Evolutionary conservation across 2,113 vertebrate genomes (phyloP).

Genomic region (Notiomystis cincta): DNA sequence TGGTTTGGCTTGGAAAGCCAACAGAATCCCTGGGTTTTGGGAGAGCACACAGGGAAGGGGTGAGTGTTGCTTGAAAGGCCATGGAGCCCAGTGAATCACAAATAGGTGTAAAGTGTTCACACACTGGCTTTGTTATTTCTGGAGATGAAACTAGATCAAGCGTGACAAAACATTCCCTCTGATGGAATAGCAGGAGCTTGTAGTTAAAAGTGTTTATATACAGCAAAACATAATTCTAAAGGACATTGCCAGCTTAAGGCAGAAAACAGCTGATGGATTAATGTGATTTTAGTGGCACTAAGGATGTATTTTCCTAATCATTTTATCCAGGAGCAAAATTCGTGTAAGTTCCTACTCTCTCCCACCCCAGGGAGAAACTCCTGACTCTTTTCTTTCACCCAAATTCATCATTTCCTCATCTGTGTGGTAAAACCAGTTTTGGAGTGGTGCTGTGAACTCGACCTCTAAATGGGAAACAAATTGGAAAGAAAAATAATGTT

Average conservation of each 20-base stretch:
- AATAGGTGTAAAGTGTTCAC: background rate
- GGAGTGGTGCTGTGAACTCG: background rate
- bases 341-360: background rate
- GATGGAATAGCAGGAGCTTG: background rate
- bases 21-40: background rate
- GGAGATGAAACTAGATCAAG: background rate
- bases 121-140: background rate
- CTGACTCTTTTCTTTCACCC: background rate
- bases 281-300: constrained; percentile 10
- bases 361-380: background rate
- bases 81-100: background rate
- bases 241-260: constrained; percentile 6
- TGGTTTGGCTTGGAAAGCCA: background rate
- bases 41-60: background rate
- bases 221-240: constrained; percentile 12
- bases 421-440: background rate
- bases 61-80: background rate
- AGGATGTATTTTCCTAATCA: constrained; percentile 8
- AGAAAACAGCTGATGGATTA: constrained; percentile 20
- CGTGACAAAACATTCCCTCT: background rate
- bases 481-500: background rate
- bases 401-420: background rate
- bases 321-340: background rate
- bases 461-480: background rate
- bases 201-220: background rate